Conservation (phyloP, 2,113 vertebrate species). For the Seriola aureovittata region DNA sequence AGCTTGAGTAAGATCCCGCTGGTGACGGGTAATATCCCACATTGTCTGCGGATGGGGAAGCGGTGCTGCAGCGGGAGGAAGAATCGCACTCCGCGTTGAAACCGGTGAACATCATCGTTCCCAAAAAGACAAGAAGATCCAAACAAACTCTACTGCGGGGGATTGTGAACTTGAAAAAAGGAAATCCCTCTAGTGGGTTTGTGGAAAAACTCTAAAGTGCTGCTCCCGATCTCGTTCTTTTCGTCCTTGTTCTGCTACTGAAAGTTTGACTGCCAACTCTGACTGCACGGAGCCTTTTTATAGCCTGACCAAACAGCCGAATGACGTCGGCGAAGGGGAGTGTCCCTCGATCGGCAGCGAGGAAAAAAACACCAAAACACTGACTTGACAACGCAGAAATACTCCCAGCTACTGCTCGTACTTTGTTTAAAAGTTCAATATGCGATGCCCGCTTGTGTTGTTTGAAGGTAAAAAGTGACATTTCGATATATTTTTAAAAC, state of each 20-base stretch:
- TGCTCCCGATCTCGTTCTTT: neutral
- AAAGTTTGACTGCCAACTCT: slow-evolving; percentile 71
- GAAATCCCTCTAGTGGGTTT: slow-evolving; percentile 50
- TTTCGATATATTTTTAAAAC: neutral
- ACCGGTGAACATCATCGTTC: slow-evolving; percentile 90
- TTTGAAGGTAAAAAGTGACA: neutral
- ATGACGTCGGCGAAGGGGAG: slow-evolving; percentile 68
- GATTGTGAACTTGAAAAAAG: slow-evolving; percentile 28
- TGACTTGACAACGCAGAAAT: slow-evolving; percentile 11
- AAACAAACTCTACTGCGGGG: slow-evolving; percentile 23
- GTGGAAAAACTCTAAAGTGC: slow-evolving; percentile 13
- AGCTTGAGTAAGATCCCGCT: slow-evolving; percentile 91
- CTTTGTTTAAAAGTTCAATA: rapidly evolving
- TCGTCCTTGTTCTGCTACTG: neutral
- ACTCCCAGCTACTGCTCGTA: rapidly evolving
- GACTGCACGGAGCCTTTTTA: slow-evolving; percentile 48
- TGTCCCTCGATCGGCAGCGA: neutral
- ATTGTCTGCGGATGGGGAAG: slow-evolving; percentile 91
- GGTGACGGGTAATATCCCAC: slow-evolving; percentile 89
- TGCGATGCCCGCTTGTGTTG: rapidly evolving
- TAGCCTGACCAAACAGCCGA: neutral
- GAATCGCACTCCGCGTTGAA: slow-evolving; percentile 92
- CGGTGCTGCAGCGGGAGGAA: slow-evolving; percentile 96
- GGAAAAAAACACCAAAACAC: slow-evolving; percentile 45
- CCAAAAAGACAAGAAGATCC: slow-evolving; percentile 27